Conservation (phyloP, 2,113 vertebrate genomes). For the Rhinolophus sinicus region DNA sequence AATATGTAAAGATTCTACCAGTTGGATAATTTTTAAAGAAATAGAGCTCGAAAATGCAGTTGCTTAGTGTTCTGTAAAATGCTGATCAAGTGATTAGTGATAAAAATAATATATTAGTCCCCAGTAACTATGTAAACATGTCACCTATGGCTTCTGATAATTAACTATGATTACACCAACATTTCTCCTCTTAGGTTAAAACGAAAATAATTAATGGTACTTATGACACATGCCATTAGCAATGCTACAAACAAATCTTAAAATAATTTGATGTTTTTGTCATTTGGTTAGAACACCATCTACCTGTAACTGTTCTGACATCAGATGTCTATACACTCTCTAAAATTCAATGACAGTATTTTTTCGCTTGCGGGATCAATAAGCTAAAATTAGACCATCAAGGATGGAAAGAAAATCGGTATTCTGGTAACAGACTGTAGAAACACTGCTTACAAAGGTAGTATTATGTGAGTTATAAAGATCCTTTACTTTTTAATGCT, state of each 20-base stretch:
- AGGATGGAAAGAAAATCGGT: neutral
- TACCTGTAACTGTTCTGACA: neutral
- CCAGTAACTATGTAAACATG: neutral
- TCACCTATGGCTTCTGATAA: neutral
- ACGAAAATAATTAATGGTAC: neutral
- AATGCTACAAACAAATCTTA: neutral
- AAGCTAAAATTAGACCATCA: conserved; percentile 55
- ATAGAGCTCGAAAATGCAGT: neutral
- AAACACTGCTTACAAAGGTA: neutral
- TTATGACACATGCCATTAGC: neutral
- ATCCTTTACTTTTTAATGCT: neutral
- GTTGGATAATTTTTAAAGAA: neutral
- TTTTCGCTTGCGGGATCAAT: conserved; percentile 19
- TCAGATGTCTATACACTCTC: neutral
- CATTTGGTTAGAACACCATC: neutral
- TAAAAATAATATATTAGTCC: neutral
- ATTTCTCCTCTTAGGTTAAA: neutral
- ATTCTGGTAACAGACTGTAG: neutral
- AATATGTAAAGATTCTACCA: neutral
- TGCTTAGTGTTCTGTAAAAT: neutral
- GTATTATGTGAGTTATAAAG: neutral
- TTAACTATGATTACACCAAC: neutral
- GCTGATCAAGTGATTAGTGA: neutral
- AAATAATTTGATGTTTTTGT: neutral
- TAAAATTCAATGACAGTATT: neutral